Percentiles rank a stretch among this genome's conserved stretches.
Evolutionary conservation across 2,888 invertebrate genomes (phyloP).

Genomic region (Platycheirus rosarum): DNA sequence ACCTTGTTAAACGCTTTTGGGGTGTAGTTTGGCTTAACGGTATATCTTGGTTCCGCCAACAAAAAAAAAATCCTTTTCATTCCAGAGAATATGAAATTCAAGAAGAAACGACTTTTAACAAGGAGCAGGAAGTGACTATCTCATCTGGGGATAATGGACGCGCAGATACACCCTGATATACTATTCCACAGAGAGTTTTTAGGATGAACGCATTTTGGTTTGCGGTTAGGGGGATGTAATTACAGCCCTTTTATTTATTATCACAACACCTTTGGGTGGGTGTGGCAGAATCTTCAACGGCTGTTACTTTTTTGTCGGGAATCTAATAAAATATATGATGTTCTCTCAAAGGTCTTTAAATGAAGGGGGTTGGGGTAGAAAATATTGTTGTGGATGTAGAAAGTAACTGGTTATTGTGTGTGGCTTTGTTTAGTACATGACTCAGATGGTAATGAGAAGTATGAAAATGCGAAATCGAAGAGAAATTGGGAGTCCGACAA

Average conservation of each 20-base stretch:
- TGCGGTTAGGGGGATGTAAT: slow-evolving; percentile 48
- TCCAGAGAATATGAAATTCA: slow-evolving; percentile 16
- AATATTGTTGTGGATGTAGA: no score
- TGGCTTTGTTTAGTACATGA: no score
- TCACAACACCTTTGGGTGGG: slow-evolving; percentile 62
- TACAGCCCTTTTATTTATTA: slow-evolving; percentile 49
- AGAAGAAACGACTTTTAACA: slow-evolving; percentile 5
- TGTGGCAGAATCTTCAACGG: slow-evolving; percentile 68
- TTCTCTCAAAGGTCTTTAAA: slow-evolving; percentile 52
- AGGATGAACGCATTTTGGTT: slow-evolving; percentile 10
- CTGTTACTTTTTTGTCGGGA: slow-evolving; percentile 44
- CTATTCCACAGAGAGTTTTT: slow-evolving; percentile 42
- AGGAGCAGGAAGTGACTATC: slow-evolving; percentile 59
- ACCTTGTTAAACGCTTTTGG: slow-evolving; percentile 60
- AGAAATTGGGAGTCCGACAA: no score
- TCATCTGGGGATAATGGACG: slow-evolving; percentile 61
- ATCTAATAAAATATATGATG: no score
- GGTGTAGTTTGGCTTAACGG: slow-evolving; percentile 49
- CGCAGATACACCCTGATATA: slow-evolving; percentile 49
- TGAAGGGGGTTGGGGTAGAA: slow-evolving; percentile 25
- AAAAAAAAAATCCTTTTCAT: slow-evolving; percentile 50
- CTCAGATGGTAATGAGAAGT: no score
- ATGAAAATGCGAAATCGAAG: no score
- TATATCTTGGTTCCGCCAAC: slow-evolving; percentile 34
- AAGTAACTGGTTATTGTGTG: no score